Percentiles rank a stretch among this genome's conserved stretches.
Conservation (phyloP, 1,140 invertebrate genomes). For the Hycleus cichorii region DNA sequence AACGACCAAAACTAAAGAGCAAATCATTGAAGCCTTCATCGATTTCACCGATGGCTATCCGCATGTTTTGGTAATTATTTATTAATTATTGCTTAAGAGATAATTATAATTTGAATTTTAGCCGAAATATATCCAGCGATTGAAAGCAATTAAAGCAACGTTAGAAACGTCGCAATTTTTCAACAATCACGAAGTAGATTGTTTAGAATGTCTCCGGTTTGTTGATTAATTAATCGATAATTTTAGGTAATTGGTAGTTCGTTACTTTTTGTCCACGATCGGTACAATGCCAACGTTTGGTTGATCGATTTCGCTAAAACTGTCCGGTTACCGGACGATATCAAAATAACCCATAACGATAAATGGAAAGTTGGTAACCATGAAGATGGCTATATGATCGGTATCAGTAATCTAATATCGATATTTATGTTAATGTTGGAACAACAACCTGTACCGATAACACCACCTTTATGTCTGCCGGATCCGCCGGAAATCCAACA, state of each 20-base stretch:
- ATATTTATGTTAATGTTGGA: slow-evolving; percentile 61
- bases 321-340: slow-evolving; percentile 65
- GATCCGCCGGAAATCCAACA: slow-evolving; percentile 22
- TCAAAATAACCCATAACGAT: slow-evolving; percentile 71
- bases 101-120: slow-evolving; percentile 43
- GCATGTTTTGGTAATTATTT: slow-evolving; percentile 62
- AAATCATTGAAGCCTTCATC: slow-evolving; percentile 72
- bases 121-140: slow-evolving; percentile 74
- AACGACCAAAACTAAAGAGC: slow-evolving; percentile 80
- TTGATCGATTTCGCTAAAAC: slow-evolving; percentile 99
- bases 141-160: slow-evolving; percentile 75
- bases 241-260: slow-evolving; percentile 90
- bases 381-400: slow-evolving; percentile 95
- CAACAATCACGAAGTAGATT: slow-evolving; percentile 69
- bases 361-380: slow-evolving; percentile 95
- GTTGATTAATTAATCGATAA: slow-evolving; percentile 2
- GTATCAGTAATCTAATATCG: slow-evolving; percentile 88
- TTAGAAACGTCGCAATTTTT: slow-evolving; percentile 84
- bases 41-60: slow-evolving; percentile 77
- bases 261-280: slow-evolving; percentile 91
- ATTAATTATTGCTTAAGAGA: neutral
- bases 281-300: slow-evolving; percentile 82
- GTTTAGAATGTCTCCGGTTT: neutral
- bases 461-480: slow-evolving; percentile 29
- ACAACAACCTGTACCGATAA: slow-evolving; percentile 33